Conservation (phyloP, 2,888 invertebrate species). For the Apamea epomidion region DNA sequence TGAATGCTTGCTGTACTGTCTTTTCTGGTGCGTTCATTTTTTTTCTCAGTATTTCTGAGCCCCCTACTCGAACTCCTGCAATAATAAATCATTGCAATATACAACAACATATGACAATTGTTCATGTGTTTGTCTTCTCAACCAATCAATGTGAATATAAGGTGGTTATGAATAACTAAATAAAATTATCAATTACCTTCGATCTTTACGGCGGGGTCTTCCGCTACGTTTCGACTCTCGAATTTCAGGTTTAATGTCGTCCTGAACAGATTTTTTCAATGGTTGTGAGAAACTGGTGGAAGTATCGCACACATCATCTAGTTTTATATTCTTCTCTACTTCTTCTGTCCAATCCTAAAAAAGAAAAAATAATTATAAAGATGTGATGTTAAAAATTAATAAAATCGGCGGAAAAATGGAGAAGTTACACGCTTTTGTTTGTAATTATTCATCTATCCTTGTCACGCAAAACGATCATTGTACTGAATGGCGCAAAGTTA, state of each 20-base stretch:
- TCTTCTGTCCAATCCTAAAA: conserved; percentile 89
- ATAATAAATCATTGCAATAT: conserved; percentile 24
- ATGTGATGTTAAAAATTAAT: neutral
- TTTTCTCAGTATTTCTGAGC: conserved; percentile 82
- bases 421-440: neutral
- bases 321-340: conserved; percentile 87
- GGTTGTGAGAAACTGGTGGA: conserved; percentile 82
- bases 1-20: conserved; percentile 84
- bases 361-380: neutral
- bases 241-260: conserved; percentile 80
- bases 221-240: conserved; percentile 82
- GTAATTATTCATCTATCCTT: neutral
- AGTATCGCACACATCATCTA: conserved; percentile 84
- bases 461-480: neutral
- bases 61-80: conserved; percentile 87
- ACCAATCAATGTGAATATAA: neutral
- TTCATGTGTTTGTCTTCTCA: neutral
- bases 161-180: neutral
- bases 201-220: conserved; percentile 83
- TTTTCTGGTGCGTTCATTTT: conserved; percentile 81
- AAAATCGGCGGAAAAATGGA: neutral
- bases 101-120: neutral
- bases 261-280: conserved; percentile 74
- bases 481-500: neutral
- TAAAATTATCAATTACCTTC: conserved; percentile 75